Percentiles rank a stretch among this genome's conserved stretches.
Evolutionary conservation across 2,797 vertebrate species (phyloP).

Genomic region (Anas bernieri): DNA sequence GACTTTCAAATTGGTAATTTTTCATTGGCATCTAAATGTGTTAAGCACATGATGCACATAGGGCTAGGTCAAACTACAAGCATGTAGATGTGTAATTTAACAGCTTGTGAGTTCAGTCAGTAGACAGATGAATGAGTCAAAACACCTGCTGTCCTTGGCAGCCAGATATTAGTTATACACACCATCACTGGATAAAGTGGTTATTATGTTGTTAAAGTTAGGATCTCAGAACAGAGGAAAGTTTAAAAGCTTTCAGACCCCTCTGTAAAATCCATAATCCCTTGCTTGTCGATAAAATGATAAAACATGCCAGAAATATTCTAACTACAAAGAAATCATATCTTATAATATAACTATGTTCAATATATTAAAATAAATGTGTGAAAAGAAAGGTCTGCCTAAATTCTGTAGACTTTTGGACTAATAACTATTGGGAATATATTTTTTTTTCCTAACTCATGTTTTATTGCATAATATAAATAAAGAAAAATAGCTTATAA

Average conservation of each 20-base stretch:
- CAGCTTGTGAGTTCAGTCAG: neutral
- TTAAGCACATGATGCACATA: neutral
- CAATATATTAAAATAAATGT: neutral
- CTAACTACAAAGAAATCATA: neutral
- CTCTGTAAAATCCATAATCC: neutral
- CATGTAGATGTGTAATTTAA: neutral
- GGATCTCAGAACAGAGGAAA: neutral
- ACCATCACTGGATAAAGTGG: neutral
- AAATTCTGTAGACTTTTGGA: neutral
- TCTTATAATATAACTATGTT: neutral
- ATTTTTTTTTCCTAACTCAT: neutral
- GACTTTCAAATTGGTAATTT: neutral
- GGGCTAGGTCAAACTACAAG: neutral
- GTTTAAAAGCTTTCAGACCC: neutral
- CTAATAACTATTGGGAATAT: neutral
- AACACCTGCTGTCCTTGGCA: neutral
- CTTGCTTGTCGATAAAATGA: neutral
- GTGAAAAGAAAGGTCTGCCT: neutral
- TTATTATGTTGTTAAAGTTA: neutral
- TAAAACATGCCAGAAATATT: neutral
- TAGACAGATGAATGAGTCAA: neutral
- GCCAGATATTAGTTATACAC: fast-evolving
- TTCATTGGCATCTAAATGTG: neutral
- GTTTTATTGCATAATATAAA: neutral
- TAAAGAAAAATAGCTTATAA: neutral